Base-by-base conservation (phyloP, 2,797 vertebrate genomes). In the Falco concolor region DNA sequence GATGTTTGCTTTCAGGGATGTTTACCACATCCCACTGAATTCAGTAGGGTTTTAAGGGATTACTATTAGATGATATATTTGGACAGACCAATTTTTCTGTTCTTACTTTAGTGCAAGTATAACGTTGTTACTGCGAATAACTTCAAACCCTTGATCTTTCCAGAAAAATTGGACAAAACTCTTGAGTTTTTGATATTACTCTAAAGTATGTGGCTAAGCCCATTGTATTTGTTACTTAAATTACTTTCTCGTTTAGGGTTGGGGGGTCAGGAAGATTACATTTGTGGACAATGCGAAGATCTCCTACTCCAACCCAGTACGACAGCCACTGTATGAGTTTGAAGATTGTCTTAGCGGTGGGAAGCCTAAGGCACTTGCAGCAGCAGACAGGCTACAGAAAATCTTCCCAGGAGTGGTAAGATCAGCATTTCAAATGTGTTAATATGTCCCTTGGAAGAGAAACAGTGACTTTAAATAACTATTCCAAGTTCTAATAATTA, bases 241-340 rank as follows among this genome's bases (percentile, higher is more conserved):
- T 73, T 57, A 30, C n/a, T 76, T 38, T 42, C 50, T 87, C 74
- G 8, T 95, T 15, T 70, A 99, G 99, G 99, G 99, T 13, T 99
- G 99, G 99, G 99, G 99, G 25, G 99, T 99, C 90, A 98, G 99
- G 96, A 99, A 98, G 96, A 98, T 99, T 97, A 99, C 99, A 0
- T 99, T 99, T 96, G 99, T 99, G 92, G 99, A 99, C 98, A 99
- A 99, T 13, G 99, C 99, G 10, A 99, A 98, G 97, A 99, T 99
- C 97, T 99, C 99, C 6, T 99, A 99, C 96, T 99, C 99, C 36
- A 99, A 99, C 93, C 99, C 99, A 0, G 99, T 99, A 44, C 98
- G 99, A 23, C 99, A 99, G 97, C 99, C 99, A 0, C 98, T 99
- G 23, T 99, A 99, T 36, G 99, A 99, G 89, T 99, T 99, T 56